These are phyloP conservation scores for Tinamus major DNA, from an alignment of 2,797 vertebrate species.

Conservation along the genomic window DNA sequence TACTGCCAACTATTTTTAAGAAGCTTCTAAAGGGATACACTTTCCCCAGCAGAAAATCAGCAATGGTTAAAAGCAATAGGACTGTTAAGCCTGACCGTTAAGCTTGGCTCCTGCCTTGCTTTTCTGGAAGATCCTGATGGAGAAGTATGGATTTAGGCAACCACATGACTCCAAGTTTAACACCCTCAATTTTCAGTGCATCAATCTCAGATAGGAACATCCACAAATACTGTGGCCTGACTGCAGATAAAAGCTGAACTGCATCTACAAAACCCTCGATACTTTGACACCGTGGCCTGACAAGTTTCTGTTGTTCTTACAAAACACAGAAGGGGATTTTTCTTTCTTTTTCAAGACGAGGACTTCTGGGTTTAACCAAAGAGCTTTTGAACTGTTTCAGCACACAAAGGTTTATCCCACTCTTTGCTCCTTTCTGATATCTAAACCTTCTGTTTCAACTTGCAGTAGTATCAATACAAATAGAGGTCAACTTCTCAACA, in stretches of 20 bases:
- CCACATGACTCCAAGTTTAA: constrained; percentile 63
- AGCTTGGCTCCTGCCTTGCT: constrained; percentile 31
- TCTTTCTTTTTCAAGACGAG: background rate
- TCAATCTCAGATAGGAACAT: constrained; percentile 16
- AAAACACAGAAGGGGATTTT: background rate
- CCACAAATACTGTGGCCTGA: constrained; percentile 36
- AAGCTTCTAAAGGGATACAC: background rate
- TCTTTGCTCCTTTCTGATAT: background rate
- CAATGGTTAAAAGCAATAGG: constrained; percentile 44
- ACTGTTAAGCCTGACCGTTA: constrained; percentile 17
- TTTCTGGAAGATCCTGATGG: constrained; percentile 32
- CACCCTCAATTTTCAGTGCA: constrained; percentile 54
- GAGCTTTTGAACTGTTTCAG: background rate
- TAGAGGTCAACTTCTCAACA: background rate
- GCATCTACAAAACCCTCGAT: background rate
- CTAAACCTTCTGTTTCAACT: background rate
- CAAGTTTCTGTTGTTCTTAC: background rate
- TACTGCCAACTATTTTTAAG: background rate
- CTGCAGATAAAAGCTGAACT: background rate
- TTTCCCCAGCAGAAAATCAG: background rate
- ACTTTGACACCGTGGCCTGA: background rate
- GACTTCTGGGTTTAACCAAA: background rate
- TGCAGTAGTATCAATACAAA: background rate
- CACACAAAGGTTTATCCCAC: background rate
- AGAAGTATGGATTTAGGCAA: constrained; percentile 59